Conservation (phyloP, 1,140 invertebrate species). For the Frieseomelitta varia region DNA sequence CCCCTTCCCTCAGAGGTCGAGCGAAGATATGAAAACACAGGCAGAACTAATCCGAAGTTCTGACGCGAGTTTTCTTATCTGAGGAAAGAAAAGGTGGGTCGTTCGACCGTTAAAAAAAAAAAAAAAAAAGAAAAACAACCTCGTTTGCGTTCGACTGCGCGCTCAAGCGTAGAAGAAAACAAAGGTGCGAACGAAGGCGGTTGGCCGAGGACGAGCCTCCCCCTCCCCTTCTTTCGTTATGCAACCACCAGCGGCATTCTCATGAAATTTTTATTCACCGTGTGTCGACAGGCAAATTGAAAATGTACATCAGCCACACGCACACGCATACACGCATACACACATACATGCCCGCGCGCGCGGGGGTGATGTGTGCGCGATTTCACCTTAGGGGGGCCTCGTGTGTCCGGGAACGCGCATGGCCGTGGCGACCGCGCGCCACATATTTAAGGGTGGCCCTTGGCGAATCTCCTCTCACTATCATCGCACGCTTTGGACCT, state of each 20-base stretch:
- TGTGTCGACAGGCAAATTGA: constrained; percentile 38
- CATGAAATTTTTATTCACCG: constrained; percentile 55
- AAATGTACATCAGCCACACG: constrained; percentile 37
- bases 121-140: not conserved
- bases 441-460: constrained; percentile 75
- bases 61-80: not conserved
- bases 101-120: constrained; percentile 4
- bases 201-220: not conserved
- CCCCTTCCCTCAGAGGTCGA: too few species aligned
- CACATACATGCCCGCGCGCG: not conserved
- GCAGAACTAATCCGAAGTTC: not conserved
- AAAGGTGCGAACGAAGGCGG: too few species aligned
- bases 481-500: constrained; percentile 51
- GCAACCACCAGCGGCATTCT: constrained; percentile 4
- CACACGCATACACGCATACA: too few species aligned
- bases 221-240: not conserved
- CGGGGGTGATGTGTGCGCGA: constrained; percentile 58
- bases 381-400: constrained; percentile 60
- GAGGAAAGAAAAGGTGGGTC: not conserved
- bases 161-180: not conserved
- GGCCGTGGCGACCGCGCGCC: constrained; percentile 60
- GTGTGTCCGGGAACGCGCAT: constrained; percentile 66
- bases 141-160: not conserved
- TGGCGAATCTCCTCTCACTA: constrained; percentile 69
- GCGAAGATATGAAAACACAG: too few species aligned